These are phyloP conservation scores for Fragum sueziense DNA, from an alignment of 2,888 invertebrate genomes.

Conservation along the genomic window DNA sequence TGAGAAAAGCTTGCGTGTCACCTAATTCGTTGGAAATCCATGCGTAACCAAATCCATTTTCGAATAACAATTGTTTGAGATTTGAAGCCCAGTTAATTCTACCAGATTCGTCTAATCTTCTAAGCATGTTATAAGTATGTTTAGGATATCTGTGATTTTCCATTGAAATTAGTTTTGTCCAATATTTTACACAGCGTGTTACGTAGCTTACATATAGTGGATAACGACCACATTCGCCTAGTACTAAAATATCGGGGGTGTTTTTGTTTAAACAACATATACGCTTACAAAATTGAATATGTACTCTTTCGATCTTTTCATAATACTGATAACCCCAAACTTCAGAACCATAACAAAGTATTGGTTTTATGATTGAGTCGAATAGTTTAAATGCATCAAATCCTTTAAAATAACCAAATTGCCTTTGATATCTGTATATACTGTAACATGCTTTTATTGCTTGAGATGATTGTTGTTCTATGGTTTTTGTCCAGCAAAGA, in stretches of 20 bases:
- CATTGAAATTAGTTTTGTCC: background rate
- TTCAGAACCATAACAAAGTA: background rate
- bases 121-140: background rate
- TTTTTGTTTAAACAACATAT: background rate
- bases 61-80: too few relatives aligned
- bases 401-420: background rate
- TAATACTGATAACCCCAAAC: background rate
- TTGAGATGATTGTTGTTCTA: background rate
- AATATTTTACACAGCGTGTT: background rate
- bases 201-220: background rate
- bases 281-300: background rate
- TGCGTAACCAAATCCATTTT: background rate
- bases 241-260: background rate
- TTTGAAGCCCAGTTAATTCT: background rate
- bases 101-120: background rate
- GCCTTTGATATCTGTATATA: too few relatives aligned
- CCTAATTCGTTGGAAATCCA: background rate
- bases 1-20: too few relatives aligned
- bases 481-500: background rate
- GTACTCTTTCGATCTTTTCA: too few relatives aligned
- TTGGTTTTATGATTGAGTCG: background rate
- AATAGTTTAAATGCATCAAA: constrained; percentile 1
- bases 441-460: background rate
- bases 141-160: background rate
- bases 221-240: background rate